Conservation (phyloP, 2,797 vertebrate genomes). For the Mormyrops boulengeri region DNA sequence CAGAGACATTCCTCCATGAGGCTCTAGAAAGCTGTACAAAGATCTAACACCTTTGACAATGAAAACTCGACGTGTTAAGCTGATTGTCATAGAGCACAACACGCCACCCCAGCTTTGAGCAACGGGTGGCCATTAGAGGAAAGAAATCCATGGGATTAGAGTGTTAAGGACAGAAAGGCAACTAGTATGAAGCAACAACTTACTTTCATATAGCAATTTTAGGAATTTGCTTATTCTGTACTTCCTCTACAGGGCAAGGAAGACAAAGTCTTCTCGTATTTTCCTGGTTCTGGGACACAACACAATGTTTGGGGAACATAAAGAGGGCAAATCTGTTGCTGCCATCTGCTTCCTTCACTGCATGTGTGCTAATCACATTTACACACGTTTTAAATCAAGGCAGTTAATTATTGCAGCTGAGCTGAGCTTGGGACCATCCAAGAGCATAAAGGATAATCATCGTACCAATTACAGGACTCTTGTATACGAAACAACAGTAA, state of each 20-base stretch:
- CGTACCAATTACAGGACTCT: conserved; percentile 37
- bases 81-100: not conserved
- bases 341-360: conserved; percentile 24
- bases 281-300: not conserved
- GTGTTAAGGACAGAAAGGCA: not conserved
- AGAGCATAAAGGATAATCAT: conserved; percentile 34
- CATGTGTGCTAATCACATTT: conserved; percentile 17
- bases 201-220: not conserved
- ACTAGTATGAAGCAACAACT: not conserved
- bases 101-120: not conserved
- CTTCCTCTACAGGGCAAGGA: not conserved
- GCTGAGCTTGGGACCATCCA: conserved; percentile 10
- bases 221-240: not conserved
- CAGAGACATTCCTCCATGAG: not conserved
- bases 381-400: conserved; percentile 21
- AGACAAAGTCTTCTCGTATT: not conserved
- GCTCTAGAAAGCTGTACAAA: not conserved
- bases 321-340: conserved; percentile 24
- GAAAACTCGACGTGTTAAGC: not conserved
- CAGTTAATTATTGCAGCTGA: conserved; percentile 15
- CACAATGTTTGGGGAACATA: conserved; percentile 8
- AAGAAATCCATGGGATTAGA: not conserved
- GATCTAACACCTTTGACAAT: not conserved
- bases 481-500: conserved; percentile 37
- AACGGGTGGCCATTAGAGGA: not conserved